A percentile compares a stretch with the other conserved stretches of the same genome.
phyloP scores from a whole-genome alignment of 2,888 invertebrate species.

The Andrena trimmerana region DNA sequence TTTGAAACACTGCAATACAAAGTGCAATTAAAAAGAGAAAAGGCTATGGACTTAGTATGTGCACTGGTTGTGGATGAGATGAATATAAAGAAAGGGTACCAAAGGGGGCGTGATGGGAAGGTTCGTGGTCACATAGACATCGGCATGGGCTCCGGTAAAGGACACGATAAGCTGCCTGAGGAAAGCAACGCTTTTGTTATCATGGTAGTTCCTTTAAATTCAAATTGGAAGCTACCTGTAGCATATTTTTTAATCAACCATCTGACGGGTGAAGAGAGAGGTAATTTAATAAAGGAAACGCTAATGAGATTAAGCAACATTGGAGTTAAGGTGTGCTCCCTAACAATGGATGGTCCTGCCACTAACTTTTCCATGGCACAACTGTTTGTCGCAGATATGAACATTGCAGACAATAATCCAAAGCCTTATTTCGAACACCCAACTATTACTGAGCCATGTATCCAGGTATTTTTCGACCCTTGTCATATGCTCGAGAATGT shows the following conservation, averaged over 20 bases:
- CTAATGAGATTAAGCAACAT: background rate
- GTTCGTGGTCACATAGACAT: no score
- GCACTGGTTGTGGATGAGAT: no score
- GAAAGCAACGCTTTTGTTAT: no score
- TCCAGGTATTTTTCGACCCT: background rate
- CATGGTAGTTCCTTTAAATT: no score
- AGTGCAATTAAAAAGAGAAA: no score
- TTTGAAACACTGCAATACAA: no score
- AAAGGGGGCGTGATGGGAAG: no score
- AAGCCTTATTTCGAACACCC: background rate
- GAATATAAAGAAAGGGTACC: no score
- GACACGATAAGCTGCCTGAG: no score
- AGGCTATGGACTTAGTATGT: no score
- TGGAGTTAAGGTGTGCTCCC: background rate
- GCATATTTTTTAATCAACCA: no score
- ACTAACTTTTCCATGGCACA: background rate
- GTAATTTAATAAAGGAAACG: background rate
- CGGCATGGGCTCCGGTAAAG: no score
- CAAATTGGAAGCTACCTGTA: background rate
- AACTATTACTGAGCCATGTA: background rate
- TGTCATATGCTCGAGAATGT: background rate
- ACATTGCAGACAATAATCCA: background rate
- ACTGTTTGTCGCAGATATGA: background rate
- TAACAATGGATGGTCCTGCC: constrained; percentile 3
- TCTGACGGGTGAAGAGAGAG: background rate